A percentile compares a stretch with the other conserved stretches of the same genome.
These are phyloP conservation scores for Agonum fuliginosum DNA, from an alignment of 2,888 invertebrate genomes.

Conservation along the genomic window DNA sequence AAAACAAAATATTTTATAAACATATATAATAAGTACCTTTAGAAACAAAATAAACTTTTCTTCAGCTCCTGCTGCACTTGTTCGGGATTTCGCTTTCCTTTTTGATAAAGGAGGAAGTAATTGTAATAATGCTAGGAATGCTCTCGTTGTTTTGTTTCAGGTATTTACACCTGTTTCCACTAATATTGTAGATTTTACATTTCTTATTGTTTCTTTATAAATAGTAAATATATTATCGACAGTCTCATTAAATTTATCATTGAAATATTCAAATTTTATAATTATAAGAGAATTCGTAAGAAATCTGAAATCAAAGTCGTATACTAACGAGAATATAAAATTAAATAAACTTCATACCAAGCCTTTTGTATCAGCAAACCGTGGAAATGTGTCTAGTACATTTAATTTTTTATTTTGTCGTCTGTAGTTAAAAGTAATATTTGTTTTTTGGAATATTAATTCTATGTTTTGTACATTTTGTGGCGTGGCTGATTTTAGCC, in stretches of 20 bases:
- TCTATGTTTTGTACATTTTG: background rate
- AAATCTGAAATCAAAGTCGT: background rate
- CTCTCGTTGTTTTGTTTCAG: no score
- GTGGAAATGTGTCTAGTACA: background rate
- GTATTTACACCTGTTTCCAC: no score
- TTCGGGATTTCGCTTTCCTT: no score
- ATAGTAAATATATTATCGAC: background rate
- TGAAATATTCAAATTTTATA: background rate
- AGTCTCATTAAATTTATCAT: background rate
- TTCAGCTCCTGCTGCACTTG: no score
- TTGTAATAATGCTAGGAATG: no score
- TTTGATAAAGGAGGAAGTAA: no score
- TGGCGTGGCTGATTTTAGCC: background rate
- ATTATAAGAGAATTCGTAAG: background rate
- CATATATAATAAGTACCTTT: no score
- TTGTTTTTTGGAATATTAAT: background rate
- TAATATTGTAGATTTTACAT: no score
- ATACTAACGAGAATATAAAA: background rate
- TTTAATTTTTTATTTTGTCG: background rate
- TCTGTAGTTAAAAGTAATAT: background rate
- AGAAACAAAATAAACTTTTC: no score
- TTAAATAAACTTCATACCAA: constrained; percentile 1
- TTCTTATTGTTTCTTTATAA: background rate
- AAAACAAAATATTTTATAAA: no score
- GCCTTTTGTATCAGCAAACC: background rate